Percentiles rank a stretch among this genome's conserved stretches.
Conservation (phyloP, 2,797 vertebrate genomes). For the Acanthornis magna region DNA sequence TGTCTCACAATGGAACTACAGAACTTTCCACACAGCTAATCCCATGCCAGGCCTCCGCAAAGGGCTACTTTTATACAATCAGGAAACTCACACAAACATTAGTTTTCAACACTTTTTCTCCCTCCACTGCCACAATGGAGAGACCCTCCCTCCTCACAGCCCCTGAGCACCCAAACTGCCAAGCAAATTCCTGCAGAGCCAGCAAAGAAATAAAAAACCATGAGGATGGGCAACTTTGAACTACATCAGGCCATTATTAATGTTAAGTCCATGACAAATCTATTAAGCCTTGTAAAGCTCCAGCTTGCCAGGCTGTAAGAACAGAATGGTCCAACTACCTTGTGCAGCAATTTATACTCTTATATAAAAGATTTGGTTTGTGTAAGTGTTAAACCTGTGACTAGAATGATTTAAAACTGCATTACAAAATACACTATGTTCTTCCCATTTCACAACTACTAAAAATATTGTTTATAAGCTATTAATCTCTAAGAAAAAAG, state of each 20-base stretch:
- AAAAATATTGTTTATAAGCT: neutral
- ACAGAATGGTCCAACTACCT: neutral
- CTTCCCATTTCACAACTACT: neutral
- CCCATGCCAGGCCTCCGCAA: neutral
- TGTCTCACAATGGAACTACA: neutral
- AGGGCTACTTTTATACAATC: neutral
- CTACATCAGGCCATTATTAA: neutral
- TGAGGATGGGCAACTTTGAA: neutral
- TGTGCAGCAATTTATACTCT: neutral
- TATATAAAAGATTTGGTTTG: neutral
- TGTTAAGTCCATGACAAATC: neutral
- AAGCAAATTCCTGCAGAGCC: neutral
- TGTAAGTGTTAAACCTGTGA: neutral
- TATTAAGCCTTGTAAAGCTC: neutral
- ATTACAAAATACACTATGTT: neutral
- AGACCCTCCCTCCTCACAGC: neutral
- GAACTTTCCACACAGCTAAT: neutral
- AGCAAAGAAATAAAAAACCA: neutral
- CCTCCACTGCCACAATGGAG: neutral
- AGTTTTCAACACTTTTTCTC: neutral
- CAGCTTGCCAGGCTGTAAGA: neutral
- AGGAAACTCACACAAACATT: accelerated
- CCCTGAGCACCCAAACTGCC: neutral
- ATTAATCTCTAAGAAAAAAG: neutral
- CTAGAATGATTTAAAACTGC: neutral